Evolutionary conservation across 2,797 vertebrate species (phyloP).

Genomic region (Falco rusticolus): DNA sequence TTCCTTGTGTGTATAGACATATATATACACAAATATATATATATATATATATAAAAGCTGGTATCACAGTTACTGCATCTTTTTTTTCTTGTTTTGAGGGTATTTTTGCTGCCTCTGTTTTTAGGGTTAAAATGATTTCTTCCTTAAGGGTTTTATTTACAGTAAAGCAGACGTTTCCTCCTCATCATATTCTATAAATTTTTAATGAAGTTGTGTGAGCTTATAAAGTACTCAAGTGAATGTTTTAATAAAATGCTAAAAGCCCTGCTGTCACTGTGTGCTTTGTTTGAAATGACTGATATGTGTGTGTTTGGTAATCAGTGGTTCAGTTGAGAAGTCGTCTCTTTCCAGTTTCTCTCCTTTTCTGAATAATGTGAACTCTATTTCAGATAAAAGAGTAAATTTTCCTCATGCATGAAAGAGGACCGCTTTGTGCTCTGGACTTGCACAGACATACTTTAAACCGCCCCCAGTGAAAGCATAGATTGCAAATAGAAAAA

Average conservation of each 20-base stretch:
- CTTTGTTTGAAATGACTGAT: not conserved
- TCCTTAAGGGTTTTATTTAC: not conserved
- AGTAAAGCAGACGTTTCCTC: not conserved
- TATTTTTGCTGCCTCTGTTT: not conserved
- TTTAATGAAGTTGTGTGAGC: not conserved
- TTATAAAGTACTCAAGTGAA: not conserved
- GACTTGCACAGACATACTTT: not conserved
- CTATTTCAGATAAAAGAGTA: not conserved
- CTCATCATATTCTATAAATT: not conserved
- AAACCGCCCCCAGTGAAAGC: not conserved
- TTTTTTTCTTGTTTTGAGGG: not conserved
- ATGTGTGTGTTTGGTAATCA: not conserved
- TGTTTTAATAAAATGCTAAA: slow-evolving; percentile 11
- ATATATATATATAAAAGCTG: not conserved
- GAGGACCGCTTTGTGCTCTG: not conserved
- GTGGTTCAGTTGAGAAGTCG: not conserved
- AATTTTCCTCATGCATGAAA: not conserved
- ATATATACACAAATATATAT: too few species aligned
- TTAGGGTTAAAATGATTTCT: not conserved
- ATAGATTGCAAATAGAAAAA: not conserved
- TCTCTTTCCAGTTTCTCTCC: not conserved
- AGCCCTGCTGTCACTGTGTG: not conserved
- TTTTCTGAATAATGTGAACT: not conserved
- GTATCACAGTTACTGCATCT: not conserved
- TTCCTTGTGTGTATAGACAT: not conserved